Conservation (phyloP, 53 echinoderm and acorn worm species). For the Mesocentrotus franciscanus region DNA sequence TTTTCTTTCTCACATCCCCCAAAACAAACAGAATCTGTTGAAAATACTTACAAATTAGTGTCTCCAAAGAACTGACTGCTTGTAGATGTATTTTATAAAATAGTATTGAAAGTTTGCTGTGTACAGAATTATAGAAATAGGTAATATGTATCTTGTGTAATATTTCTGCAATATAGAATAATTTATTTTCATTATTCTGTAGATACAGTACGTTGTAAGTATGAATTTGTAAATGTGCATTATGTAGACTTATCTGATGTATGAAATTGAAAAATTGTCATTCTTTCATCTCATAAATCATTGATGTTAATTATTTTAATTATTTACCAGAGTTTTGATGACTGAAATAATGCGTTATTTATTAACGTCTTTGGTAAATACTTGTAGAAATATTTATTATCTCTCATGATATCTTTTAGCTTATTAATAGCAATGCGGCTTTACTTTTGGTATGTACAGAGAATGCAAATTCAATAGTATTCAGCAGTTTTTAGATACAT, state of each 20-base stretch:
- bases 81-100: background rate
- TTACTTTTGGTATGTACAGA: background rate
- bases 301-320: background rate
- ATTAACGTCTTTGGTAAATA: conserved; percentile 5
- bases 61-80: background rate
- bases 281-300: background rate
- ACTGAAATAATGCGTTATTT: conserved; percentile 45
- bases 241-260: conserved; percentile 9
- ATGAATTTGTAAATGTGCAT: conserved; percentile 39
- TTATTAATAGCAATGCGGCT: background rate
- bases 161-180: conserved; percentile 56
- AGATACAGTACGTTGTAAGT: conserved; percentile 26
- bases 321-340: background rate
- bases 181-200: conserved; percentile 47
- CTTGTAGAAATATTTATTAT: conserved; percentile 24
- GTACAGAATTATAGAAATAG: conserved; percentile 11
- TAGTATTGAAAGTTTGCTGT: conserved; percentile 50
- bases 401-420: background rate
- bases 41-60: background rate
- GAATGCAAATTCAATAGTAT: background rate
- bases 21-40: background rate
- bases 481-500: background rate
- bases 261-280: background rate
- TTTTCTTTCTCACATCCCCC: background rate
- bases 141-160: conserved; percentile 35